These are phyloP conservation scores for Dendrolimus kikuchii DNA, from an alignment of 1,140 invertebrate genomes.

Conservation along the genomic window DNA sequence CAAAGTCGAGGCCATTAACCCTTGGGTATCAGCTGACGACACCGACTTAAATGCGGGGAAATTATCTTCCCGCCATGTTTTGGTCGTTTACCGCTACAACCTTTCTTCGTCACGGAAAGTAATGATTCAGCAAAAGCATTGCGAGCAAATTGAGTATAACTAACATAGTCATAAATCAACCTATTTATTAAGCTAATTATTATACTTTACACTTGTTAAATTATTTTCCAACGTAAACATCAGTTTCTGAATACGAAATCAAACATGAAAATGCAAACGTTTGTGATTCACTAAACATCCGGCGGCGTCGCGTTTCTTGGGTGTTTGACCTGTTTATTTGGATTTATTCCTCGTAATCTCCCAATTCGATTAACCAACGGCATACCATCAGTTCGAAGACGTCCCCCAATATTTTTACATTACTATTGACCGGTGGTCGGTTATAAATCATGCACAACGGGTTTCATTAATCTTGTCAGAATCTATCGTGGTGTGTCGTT, in stretches of 20 bases:
- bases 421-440: background rate
- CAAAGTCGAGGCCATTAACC: slow-evolving; percentile 63
- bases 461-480: slow-evolving; percentile 11
- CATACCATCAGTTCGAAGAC: slow-evolving; percentile 9
- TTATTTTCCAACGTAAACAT: background rate
- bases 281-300: slow-evolving; percentile 39
- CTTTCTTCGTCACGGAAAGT: slow-evolving; percentile 15
- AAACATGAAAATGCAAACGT: slow-evolving; percentile 22
- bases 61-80: slow-evolving; percentile 64
- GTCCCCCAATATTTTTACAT: slow-evolving; percentile 17
- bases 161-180: too few relatives aligned
- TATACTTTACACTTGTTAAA: background rate
- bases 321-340: slow-evolving; percentile 38
- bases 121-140: too few relatives aligned
- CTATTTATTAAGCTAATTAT: too few relatives aligned
- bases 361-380: slow-evolving; percentile 20
- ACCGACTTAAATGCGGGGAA: slow-evolving; percentile 48
- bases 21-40: slow-evolving; percentile 64
- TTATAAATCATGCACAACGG: slow-evolving; percentile 13
- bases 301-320: slow-evolving; percentile 30
- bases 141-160: too few relatives aligned
- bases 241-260: slow-evolving; percentile 7
- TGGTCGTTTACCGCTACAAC: slow-evolving; percentile 41
- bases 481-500: slow-evolving; percentile 3
- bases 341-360: slow-evolving; percentile 28